A percentile compares a stretch with the other conserved stretches of the same genome.
Conservation (phyloP, 1,140 invertebrate genomes). For the Drosophila ohnishii region DNA sequence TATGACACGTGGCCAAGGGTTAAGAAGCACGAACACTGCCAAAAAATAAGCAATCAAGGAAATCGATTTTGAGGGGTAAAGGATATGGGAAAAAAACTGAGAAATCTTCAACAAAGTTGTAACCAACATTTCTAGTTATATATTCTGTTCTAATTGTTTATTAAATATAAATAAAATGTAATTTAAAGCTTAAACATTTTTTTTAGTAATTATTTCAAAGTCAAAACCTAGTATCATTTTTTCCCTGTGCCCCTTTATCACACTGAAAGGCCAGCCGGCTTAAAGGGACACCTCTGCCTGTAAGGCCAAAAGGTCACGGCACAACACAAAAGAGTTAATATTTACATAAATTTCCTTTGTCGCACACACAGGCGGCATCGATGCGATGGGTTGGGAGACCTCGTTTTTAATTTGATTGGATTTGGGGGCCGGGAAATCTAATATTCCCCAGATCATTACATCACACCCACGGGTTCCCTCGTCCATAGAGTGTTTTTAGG, state of each 20-base stretch:
- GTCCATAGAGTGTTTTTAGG: slow-evolving; percentile 21
- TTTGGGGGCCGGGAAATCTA: slow-evolving; percentile 22
- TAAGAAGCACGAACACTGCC: neutral
- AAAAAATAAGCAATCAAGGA: neutral
- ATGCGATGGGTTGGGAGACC: neutral
- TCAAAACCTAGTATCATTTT: neutral
- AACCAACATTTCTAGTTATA: too few relatives aligned
- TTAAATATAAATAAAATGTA: neutral
- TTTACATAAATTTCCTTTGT: slow-evolving; percentile 46
- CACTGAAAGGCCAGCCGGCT: neutral
- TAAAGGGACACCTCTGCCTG: slow-evolving; percentile 18
- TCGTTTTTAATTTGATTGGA: slow-evolving; percentile 47
- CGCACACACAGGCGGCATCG: slow-evolving; percentile 1
- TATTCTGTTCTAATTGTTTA: too few relatives aligned
- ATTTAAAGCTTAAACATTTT: neutral
- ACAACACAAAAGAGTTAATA: slow-evolving; percentile 41
- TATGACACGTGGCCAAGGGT: slow-evolving; percentile 11
- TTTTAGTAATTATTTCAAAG: neutral
- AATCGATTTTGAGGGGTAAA: neutral
- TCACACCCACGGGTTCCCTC: slow-evolving; percentile 14
- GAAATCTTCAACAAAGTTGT: too few relatives aligned
- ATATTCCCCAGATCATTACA: slow-evolving; percentile 45
- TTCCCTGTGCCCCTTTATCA: slow-evolving; percentile 2
- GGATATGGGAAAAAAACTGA: neutral
- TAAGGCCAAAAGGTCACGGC: slow-evolving; percentile 33